Conservation (phyloP, 92 coral and sea anemone genomes). For the Galaxea fascicularis region DNA sequence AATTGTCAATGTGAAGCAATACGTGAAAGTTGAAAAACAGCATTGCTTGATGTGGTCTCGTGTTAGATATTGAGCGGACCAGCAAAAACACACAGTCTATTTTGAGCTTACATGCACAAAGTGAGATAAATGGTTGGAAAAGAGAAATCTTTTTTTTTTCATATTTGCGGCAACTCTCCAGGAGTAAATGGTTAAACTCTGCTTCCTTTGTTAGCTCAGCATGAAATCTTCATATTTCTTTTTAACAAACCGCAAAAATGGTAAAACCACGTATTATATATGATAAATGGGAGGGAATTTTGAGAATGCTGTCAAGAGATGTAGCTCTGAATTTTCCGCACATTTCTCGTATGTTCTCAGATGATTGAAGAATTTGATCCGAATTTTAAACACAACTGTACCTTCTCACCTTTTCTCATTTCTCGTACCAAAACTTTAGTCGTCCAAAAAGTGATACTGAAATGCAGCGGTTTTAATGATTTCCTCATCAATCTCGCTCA, state of each 20-base stretch:
- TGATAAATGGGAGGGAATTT: neutral
- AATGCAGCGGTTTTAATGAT: no score
- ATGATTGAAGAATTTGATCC: no score
- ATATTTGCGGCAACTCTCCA: neutral
- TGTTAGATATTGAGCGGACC: neutral
- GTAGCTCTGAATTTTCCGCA: no score
- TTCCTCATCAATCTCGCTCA: no score
- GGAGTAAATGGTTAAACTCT: neutral
- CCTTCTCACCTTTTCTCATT: no score
- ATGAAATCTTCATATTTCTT: neutral
- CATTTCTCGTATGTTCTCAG: no score
- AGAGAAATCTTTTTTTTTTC: neutral
- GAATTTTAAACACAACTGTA: no score
- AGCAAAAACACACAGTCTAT: neutral
- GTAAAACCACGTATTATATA: neutral
- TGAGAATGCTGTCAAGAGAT: neutral
- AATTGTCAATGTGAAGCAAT: neutral
- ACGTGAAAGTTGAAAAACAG: neutral
- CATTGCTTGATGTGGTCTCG: neutral
- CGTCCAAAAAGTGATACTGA: no score
- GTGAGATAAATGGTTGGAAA: neutral
- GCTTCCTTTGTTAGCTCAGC: neutral
- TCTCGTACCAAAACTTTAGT: no score
- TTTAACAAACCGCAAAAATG: neutral
- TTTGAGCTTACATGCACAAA: neutral